Conservation (phyloP, 1,140 invertebrate genomes). For the Portunus trituberculatus region DNA sequence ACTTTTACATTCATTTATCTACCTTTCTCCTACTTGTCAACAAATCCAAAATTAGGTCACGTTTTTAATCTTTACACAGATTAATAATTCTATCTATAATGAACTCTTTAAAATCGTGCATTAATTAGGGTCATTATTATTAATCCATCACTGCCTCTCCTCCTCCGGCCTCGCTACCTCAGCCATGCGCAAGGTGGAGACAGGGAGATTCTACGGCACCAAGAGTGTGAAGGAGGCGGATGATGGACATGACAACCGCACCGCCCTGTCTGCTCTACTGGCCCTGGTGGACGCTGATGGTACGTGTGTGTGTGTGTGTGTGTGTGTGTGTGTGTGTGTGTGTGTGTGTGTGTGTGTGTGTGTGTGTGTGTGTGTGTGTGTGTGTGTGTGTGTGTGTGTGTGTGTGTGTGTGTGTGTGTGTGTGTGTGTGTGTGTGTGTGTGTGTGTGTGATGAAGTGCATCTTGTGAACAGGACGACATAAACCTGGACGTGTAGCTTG, state of each 20-base stretch:
- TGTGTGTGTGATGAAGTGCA: not conserved
- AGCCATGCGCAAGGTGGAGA: slow-evolving; percentile 70
- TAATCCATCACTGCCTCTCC: not conserved
- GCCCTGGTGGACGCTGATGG: slow-evolving; percentile 64
- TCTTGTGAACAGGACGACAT: not conserved
- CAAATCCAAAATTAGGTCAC: no score
- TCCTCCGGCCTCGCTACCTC: not conserved
- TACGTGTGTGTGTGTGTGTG: slow-evolving; percentile 31
- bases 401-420: no score
- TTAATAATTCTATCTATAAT: no score
- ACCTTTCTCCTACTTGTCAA: not conserved
- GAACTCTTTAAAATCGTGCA: no score
- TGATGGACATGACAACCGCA: slow-evolving; percentile 59
- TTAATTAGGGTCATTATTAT: not conserved
- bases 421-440: not conserved
- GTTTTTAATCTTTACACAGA: no score
- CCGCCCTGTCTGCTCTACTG: slow-evolving; percentile 57
- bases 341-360: no score
- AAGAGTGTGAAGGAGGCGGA: slow-evolving; percentile 70
- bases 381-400: no score
- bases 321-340: no score
- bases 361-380: not conserved
- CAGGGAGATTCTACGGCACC: slow-evolving; percentile 63
- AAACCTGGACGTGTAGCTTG: not conserved
- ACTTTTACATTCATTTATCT: not conserved